phyloP scores from a whole-genome alignment of 2,888 invertebrate species.

The Amphipoea lucens region DNA sequence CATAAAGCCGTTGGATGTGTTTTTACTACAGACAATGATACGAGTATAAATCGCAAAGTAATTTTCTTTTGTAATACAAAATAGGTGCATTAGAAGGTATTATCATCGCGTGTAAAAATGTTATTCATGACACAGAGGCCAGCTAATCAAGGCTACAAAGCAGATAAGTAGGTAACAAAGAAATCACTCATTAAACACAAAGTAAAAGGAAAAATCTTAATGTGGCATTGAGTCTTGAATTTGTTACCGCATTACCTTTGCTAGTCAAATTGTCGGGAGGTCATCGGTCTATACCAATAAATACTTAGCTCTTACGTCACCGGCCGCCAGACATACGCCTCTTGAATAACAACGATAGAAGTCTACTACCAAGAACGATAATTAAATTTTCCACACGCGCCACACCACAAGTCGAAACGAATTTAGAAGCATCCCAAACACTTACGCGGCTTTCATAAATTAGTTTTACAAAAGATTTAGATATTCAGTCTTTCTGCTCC shows the following conservation, averaged over 20 bases:
- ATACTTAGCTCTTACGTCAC: slow-evolving; percentile 84
- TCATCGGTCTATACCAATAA: slow-evolving; percentile 83
- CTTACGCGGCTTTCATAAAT: slow-evolving; percentile 58
- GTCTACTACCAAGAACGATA: slow-evolving; percentile 81
- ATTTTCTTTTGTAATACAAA: slow-evolving; percentile 49
- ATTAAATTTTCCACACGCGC: slow-evolving; percentile 88
- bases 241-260: slow-evolving; percentile 56
- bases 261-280: slow-evolving; percentile 80
- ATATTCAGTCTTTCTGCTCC: slow-evolving; percentile 64
- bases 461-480: slow-evolving; percentile 63
- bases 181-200: slow-evolving; percentile 40
- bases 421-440: slow-evolving; percentile 75
- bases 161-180: slow-evolving; percentile 38
- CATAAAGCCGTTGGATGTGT: slow-evolving; percentile 34
- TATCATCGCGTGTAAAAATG: slow-evolving; percentile 56
- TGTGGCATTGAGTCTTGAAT: slow-evolving; percentile 56
- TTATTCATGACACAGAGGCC: slow-evolving; percentile 48
- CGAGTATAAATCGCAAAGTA: slow-evolving; percentile 33
- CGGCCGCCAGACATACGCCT: slow-evolving; percentile 82
- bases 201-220: slow-evolving; percentile 53
- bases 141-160: slow-evolving; percentile 55
- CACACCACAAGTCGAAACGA: slow-evolving; percentile 75
- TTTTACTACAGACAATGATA: slow-evolving; percentile 41
- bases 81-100: slow-evolving; percentile 56
- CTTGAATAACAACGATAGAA: slow-evolving; percentile 86